Conservation (phyloP, 64 coral and sea anemone species). For the Montipora sp. region DNA sequence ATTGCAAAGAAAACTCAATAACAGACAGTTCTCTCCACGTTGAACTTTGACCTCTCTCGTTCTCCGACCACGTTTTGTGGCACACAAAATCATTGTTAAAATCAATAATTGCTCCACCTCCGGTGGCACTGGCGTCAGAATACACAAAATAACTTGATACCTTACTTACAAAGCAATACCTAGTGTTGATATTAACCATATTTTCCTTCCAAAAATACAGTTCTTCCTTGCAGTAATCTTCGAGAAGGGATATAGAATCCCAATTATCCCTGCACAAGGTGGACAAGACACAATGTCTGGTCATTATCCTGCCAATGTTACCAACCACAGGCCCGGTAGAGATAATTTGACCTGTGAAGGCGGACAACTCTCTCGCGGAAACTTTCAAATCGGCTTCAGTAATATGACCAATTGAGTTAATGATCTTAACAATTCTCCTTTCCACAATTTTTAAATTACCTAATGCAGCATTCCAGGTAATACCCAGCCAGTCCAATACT, state of each 20-base stretch:
- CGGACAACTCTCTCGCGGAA: conserved; percentile 38
- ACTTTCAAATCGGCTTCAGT: not conserved
- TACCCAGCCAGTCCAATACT: not conserved
- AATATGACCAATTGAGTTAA: not conserved
- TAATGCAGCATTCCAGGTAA: not conserved
- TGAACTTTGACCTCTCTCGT: conserved; percentile 25
- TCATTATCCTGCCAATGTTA: not conserved
- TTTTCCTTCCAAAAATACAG: conserved; percentile 52
- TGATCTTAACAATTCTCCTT: conserved; percentile 56
- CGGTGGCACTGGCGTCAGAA: conserved; percentile 46
- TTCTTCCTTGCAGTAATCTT: conserved; percentile 43
- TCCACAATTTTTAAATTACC: not conserved
- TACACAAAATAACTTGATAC: conserved; percentile 28
- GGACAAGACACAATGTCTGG: conserved; percentile 60
- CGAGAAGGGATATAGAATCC: conserved; percentile 32
- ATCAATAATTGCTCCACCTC: conserved; percentile 35
- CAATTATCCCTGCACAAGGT: conserved; percentile 50
- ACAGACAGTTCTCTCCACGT: conserved; percentile 56
- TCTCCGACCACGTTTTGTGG: too few relatives aligned
- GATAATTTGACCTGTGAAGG: conserved; percentile 65
- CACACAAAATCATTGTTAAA: conserved; percentile 13
- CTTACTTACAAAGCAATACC: not conserved
- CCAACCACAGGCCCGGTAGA: conserved; percentile 32
- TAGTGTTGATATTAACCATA: conserved; percentile 23
- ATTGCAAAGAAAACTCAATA: conserved; percentile 46